Conservation (phyloP, 2,888 invertebrate species). For the Periphyllus acericola region DNA sequence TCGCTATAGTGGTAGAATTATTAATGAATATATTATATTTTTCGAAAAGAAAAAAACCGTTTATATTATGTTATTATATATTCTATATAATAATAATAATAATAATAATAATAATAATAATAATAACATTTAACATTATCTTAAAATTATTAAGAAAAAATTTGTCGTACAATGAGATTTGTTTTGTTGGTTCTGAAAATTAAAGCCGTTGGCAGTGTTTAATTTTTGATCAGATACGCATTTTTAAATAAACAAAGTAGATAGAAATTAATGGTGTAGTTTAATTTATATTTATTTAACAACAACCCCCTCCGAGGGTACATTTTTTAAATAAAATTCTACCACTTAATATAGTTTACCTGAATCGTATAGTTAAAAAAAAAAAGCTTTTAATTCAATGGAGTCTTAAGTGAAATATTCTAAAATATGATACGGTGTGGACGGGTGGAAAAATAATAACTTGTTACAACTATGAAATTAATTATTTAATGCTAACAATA, state of each 20-base stretch:
- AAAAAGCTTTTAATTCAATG: constrained; percentile 16
- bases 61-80: constrained; percentile 34
- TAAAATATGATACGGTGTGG: constrained; percentile 23
- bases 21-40: constrained; percentile 38
- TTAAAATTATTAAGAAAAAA: constrained; percentile 50
- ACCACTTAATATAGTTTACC: constrained; percentile 24
- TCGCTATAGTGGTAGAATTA: constrained; percentile 50
- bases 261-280: constrained; percentile 19
- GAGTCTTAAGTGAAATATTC: constrained; percentile 19
- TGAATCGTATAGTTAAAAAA: constrained; percentile 20
- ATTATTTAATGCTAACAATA: constrained; percentile 59
- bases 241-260: constrained; percentile 1
- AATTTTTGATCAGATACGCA: constrained; percentile 51
- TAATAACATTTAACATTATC: constrained; percentile 52
- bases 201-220: constrained; percentile 60
- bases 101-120: constrained; percentile 27
- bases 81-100: constrained; percentile 45
- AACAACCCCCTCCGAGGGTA: constrained; percentile 32
- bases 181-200: constrained; percentile 52
- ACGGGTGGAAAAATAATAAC: constrained; percentile 52
- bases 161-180: constrained; percentile 50
- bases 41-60: constrained; percentile 24
- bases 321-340: constrained; percentile 28
- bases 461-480: constrained; percentile 59
- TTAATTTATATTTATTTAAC: constrained; percentile 34